Evolutionary conservation across 2,113 vertebrate genomes (phyloP), one percentile per base, ranked within the genome.

Genomic region (Oreochromis spilurus): DNA sequence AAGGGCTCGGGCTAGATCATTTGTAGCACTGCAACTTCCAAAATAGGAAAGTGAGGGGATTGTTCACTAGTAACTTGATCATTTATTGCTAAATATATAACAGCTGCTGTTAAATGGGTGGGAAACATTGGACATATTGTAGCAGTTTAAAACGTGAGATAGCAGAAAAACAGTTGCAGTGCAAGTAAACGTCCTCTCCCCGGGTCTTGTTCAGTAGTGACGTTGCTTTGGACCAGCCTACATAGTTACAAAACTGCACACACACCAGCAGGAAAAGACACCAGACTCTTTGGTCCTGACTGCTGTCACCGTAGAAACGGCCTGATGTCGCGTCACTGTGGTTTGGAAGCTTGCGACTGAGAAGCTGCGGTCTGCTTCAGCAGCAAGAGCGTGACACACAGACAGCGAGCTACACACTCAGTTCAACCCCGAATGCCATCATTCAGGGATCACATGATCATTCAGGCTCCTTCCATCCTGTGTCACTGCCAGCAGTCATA

Each of bases 271-370:
- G 4, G n/a, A 45, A 65, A 82, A 79, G 58, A 36, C 75, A 72
- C 11, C 36, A 36, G 19, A 45, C 11, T 62, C 67, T 84, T 53
- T 58, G 82, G 80, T 85, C 85, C 57, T 11, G 8, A 7, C 24
- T 10, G 62, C 50, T 36, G 91, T 94, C 48, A 16, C 91, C 12
- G 1, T 92, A 86, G 92, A 80, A 88, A 94, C 87, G 4, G 54
- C 65, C 77, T 16, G 57, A 62, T 85, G 85, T 89, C 48, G 78
- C 83, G 86, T 93, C 91, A 91, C 34, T 87, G 94, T 91, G 91
- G 91, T 93, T 86, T 83, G 81, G 21, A 90, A 53, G 83, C 75
- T 10, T 85, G 77, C 50, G 21, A 86, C 86, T 34, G 21, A 92
- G 83, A 91, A 90, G 82, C 88, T 89, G 88, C 5, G 85, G 90